Conservation (phyloP, 2,797 vertebrate genomes). For the Novumbra hubbsi region DNA sequence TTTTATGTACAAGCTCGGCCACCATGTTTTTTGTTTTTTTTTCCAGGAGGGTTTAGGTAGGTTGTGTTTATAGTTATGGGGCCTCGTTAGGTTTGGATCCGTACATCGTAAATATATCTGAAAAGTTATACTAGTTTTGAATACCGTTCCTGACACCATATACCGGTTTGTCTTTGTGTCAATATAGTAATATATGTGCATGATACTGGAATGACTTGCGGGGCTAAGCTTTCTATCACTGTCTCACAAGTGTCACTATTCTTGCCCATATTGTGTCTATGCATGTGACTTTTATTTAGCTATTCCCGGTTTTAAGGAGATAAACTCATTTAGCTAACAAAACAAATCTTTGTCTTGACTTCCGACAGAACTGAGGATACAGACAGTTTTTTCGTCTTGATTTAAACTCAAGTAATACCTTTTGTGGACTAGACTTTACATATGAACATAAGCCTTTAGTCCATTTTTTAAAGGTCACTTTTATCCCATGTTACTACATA, state of each 20-base stretch:
- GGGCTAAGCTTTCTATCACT: not conserved
- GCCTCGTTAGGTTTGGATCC: not conserved
- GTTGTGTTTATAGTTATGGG: not conserved
- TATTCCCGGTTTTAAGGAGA: not conserved
- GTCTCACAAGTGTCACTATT: not conserved
- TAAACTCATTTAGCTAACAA: not conserved
- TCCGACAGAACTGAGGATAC: not conserved
- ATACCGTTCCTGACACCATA: not conserved
- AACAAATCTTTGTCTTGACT: not conserved
- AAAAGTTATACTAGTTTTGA: not conserved
- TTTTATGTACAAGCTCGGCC: conserved; percentile 45
- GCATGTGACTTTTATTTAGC: not conserved
- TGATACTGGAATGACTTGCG: not conserved
- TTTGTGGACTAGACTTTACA: conserved; percentile 38
- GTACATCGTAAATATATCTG: not conserved
- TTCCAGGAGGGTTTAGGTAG: not conserved
- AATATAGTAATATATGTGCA: not conserved
- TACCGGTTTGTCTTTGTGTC: not conserved
- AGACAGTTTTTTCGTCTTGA: conserved; percentile 1
- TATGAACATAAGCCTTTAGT: conserved; percentile 50
- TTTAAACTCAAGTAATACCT: conserved; percentile 38
- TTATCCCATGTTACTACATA: no score
- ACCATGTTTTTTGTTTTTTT: not conserved
- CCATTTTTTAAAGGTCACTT: conserved; percentile 19
- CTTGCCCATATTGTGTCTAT: not conserved